phyloP scores from a whole-genome alignment of 2,888 invertebrate genomes.

The Aspidiotus destructor region DNA sequence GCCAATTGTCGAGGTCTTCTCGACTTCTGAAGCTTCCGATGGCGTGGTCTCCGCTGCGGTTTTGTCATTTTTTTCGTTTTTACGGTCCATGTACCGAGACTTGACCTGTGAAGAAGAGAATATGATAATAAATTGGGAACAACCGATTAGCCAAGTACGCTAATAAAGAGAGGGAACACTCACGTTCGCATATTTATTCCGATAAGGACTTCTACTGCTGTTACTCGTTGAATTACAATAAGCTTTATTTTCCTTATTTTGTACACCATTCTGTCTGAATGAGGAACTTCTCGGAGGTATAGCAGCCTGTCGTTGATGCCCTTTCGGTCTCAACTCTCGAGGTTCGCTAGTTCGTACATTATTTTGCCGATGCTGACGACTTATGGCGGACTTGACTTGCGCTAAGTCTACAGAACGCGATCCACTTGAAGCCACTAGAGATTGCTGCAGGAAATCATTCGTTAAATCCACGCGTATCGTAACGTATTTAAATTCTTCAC shows the following conservation, averaged over 20 bases:
- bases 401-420: conserved; percentile 42
- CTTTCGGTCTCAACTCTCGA: neutral
- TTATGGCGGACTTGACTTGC: conserved; percentile 38
- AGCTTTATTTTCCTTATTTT: conserved; percentile 7
- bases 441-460: conserved; percentile 38
- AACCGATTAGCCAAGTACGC: neutral
- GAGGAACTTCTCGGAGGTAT: neutral
- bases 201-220: conserved; percentile 24
- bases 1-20: conserved; percentile 3
- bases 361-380: conserved; percentile 22
- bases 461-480: no score
- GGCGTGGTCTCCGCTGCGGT: conserved; percentile 25
- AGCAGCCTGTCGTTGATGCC: conserved; percentile 2
- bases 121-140: neutral
- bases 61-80: conserved; percentile 18
- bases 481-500: no score
- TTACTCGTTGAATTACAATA: conserved; percentile 7
- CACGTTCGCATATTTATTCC: conserved; percentile 28
- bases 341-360: conserved; percentile 11
- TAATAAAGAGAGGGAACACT: neutral
- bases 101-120: conserved; percentile 21
- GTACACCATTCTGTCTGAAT: neutral
- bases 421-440: conserved; percentile 39
- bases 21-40: conserved; percentile 22
- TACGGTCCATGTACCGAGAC: conserved; percentile 33